Conservation (phyloP, 2,797 vertebrate genomes). For the Psittacula derbiana region DNA sequence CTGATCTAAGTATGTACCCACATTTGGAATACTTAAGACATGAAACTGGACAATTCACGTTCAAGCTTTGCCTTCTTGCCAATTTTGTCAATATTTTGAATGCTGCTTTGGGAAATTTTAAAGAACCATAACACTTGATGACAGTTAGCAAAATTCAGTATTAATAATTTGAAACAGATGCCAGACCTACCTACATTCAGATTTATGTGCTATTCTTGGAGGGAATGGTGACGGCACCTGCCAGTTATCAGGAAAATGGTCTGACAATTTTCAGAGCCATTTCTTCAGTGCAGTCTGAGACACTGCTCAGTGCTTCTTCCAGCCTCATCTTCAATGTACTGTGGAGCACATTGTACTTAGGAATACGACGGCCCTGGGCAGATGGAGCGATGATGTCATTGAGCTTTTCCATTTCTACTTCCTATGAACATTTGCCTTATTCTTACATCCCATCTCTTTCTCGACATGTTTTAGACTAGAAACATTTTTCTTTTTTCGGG, state of each 20-base stretch:
- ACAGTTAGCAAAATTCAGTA: background rate
- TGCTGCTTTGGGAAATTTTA: background rate
- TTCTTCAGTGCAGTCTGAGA: slow-evolving; percentile 1
- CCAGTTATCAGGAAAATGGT: background rate
- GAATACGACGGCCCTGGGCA: slow-evolving; percentile 40
- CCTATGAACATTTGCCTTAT: slow-evolving; percentile 63
- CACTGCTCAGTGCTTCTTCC: background rate
- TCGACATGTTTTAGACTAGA: slow-evolving; percentile 66
- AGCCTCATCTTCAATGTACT: slow-evolving; percentile 29
- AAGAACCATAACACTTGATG: background rate
- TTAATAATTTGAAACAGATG: background rate
- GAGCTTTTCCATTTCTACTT: slow-evolving; percentile 56
- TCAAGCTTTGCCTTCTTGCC: background rate
- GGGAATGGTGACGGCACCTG: background rate
- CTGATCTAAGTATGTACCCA: accelerated
- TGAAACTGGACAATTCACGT: background rate
- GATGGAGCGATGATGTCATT: slow-evolving; percentile 56
- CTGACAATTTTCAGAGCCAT: background rate
- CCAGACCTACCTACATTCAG: background rate
- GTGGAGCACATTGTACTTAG: slow-evolving; percentile 50
- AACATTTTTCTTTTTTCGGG: slow-evolving; percentile 46
- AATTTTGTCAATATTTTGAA: background rate
- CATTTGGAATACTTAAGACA: background rate
- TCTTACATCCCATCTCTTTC: slow-evolving; percentile 66
- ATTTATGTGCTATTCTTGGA: background rate